Conservation (phyloP, 1,140 invertebrate genomes). For the Drosophila suzukii region DNA sequence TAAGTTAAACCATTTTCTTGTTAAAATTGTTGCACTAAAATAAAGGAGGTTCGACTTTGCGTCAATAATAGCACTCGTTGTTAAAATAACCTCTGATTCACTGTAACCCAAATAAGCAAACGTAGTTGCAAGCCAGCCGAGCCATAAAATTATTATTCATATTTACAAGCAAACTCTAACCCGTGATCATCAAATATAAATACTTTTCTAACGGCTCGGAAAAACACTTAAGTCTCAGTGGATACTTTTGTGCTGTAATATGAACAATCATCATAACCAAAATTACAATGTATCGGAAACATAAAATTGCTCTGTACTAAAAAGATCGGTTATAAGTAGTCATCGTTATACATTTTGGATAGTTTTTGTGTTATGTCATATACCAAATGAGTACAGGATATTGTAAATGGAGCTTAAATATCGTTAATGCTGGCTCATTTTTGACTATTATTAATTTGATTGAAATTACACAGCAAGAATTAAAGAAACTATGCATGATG, state of each 20-base stretch:
- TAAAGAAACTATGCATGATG: neutral
- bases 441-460: neutral
- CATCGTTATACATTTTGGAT: neutral
- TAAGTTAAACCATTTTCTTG: neutral
- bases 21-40: too few species aligned
- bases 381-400: neutral
- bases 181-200: conserved; percentile 26
- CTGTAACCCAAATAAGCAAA: conserved; percentile 12
- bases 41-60: conserved; percentile 8
- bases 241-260: neutral
- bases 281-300: conserved; percentile 1
- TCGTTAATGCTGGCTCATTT: neutral
- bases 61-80: neutral
- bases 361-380: neutral
- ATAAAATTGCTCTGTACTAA: neutral
- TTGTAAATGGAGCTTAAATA: neutral
- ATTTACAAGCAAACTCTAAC: conserved; percentile 21
- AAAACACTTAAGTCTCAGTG: neutral
- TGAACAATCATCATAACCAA: neutral
- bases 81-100: conserved; percentile 4
- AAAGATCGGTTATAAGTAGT: neutral
- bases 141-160: conserved; percentile 4
- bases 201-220: conserved; percentile 1
- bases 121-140: conserved; percentile 1
- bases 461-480: neutral